Evolutionary conservation across 2,797 vertebrate genomes (phyloP), one percentile per base, ranked within the genome.

Genomic region (Catharus ustulatus): DNA sequence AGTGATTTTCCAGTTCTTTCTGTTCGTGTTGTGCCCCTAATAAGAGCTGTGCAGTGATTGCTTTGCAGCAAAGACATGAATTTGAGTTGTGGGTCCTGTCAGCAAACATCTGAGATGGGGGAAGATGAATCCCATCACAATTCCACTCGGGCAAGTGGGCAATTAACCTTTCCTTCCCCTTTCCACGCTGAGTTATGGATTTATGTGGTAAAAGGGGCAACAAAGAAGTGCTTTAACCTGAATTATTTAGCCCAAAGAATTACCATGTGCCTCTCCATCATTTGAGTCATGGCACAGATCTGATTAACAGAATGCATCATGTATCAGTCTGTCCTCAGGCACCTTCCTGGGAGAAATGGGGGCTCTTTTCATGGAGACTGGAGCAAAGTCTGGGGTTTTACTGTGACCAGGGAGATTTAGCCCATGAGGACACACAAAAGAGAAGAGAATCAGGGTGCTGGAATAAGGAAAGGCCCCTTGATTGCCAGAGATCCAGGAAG

Each of bases 21-120:
- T n/a, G 2, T 32, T 32, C 30, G 1, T 51, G 26, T 20, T 4
- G 0, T 61, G 42, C 0, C 64, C 38, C 62, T 29, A 5, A 12
- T 21, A 38, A 3, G 10, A 74, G 24, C 32, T 32, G 40, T 57
- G 48, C 16, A 64, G 22, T 1, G 15, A 36, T 3, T 8, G 16
- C 9, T 89, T 89, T 73, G 29, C 18, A 34, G 79, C 40, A 46
- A 81, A 32, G 10, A 19, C 18, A 5, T 4, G 14, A 64, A 36
- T 76, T 72, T 90, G 66, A 78, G 46, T 58, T 89, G 59, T 29
- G 36, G 22, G 21, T 46, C 6, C 29, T 83, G 75, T 20, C 34
- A 17, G n/a, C n/a, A 45, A 30, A 40, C 51, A 58, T 22, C 71
- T 73, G 71, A 87, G 90, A 66, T 3, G 4, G 29, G 13, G 29